Evolutionary conservation across 37 sponge, comb jelly and placozoan genomes (phyloP), one percentile per base, ranked within the genome.

Genomic region (Theonella swinhoei): DNA sequence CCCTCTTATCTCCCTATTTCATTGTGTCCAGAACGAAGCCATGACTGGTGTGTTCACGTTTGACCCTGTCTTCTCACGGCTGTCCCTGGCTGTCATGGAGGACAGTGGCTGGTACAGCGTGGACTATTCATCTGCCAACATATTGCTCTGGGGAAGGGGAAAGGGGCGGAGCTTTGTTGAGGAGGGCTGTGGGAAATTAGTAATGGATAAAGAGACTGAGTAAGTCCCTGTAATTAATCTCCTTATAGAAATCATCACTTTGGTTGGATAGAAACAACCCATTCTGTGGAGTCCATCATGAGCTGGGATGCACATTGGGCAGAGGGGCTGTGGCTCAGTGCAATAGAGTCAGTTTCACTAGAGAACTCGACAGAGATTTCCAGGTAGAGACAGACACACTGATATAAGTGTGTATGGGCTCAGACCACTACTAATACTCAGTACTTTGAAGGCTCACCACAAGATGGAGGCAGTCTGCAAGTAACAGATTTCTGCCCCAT

Each of bases 51-150:
- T 41, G 59, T 61, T 94, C 20, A 88, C 89, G 20, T 80, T 82
- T 36, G 90, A 91, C 63, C 89, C 92, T 75, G 79, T 80, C 0
- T 83, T 94, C 77, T 94, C 95, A 20, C 31, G 66, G 8, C 3
- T 94, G 29, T 85, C 95, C 19, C 68, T 88, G 29, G 95, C 95
- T 22, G 81, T 72, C 34, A 39, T 94, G 69, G 79, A 94, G 68
- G 95, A 94, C 71, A 81, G 77, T 54, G 95, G 95, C 20, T 92
- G 92, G 92, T 92, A 92, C 64, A 22, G 23, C 17, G 92, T 88
- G 30, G 80, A 92, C 74, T 92, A 84, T 59, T 74, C 67, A 22
- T 40, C 36, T n/a, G 91, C 92, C 22, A 81, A 83, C 29, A 35
- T 42, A 0, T 62, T 93, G 24, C 68, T 78, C 22, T 93, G 90